Evolutionary conservation across 2,797 vertebrate species (phyloP), one percentile per base, ranked within the genome.

Genomic region (Ptychadena robeensis): DNA sequence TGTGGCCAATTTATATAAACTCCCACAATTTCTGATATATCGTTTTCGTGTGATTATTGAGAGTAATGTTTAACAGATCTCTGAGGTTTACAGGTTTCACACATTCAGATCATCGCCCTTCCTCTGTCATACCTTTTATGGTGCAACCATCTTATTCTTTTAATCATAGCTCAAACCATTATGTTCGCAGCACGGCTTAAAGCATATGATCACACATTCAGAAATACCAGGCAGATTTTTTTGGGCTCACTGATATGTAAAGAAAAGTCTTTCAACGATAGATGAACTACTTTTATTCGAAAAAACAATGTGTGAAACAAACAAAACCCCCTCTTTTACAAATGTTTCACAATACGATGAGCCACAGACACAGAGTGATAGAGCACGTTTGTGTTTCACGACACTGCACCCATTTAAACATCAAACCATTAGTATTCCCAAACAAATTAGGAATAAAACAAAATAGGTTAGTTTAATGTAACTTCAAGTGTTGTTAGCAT

Each of bases 371-470:
- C 12, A 44, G 0, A 44, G 40, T 44, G 40, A 59, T n/a, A 59
- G 53, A 59, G n/a, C 22, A n/a, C 53, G 25, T 59, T 59, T 59
- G 53, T 59, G n/a, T 25, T 6, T 59, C n/a, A n/a, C n/a, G n/a
- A 25, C 53, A 59, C 53, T 59, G n/a, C 22, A 57, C 48, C 53
- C 53, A 9, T 25, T 59, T 2, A 59, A 59, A 22, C n/a, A 59
- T 59, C 9, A 59, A 10, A 1, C 53, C n/a, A 59, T 59, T 59
- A 25, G n/a, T 59, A 59, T 25, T 22, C 53, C 25, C 53, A 59
- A 59, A 59, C 22, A 59, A 59, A 59, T 59, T 59, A 59, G 53
- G 53, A 59, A n/a, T n/a, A 59, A 59, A 25, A 59, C 53, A 59
- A 59, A 59, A 59, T 59, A n/a, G n/a, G 9, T 59, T 59, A 59